Evolutionary conservation across 1,140 invertebrate species (phyloP), one percentile per base, ranked within the genome.

Genomic region (Melipona quadrifasciata): DNA sequence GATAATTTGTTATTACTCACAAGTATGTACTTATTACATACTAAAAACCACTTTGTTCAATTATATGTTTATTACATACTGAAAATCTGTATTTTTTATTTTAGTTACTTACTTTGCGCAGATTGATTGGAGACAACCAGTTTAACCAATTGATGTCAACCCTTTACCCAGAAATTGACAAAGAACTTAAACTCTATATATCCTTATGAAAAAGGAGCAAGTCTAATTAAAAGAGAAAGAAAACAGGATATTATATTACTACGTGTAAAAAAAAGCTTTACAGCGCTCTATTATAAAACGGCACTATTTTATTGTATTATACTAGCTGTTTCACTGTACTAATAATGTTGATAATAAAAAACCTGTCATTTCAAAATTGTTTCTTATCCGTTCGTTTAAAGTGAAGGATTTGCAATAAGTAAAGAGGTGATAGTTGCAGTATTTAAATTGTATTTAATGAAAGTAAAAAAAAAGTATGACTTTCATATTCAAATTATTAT

Each of bases 81-180:
- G 31, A 65, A 64, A n/a, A 19, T 71, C 5, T 68, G 21, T 21
- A 88, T 75, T 91, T 47, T 85, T 86, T 72, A 86, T 95, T 95
- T 82, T 92, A 97, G 96, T 92, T 98, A 78, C 94, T 95, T 90
- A 93, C 96, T 80, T 93, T 97, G 80, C 95, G 96, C 93, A 95
- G 94, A 89, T 95, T 96, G 92, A 93, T 97, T 24, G 97, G 97
- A 0, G 93, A 95, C 34, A 94, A 95, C 61, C 95, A 96, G 2
- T 98, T 97, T 93, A 95, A 97, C 75, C 96, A 96, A 77, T 92
- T 98, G n/a, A 93, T 98, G 87, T 95, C 95, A 47, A 96, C 95
- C 1, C 95, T 98, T 11, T 96, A 96, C 88, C 93, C 95, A 14
- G 97, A 97, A 81, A 96, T 96, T 1, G 92, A 97, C 83, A 94